Conservation (phyloP, 2,113 vertebrate species). For the Prunella himalayana region DNA sequence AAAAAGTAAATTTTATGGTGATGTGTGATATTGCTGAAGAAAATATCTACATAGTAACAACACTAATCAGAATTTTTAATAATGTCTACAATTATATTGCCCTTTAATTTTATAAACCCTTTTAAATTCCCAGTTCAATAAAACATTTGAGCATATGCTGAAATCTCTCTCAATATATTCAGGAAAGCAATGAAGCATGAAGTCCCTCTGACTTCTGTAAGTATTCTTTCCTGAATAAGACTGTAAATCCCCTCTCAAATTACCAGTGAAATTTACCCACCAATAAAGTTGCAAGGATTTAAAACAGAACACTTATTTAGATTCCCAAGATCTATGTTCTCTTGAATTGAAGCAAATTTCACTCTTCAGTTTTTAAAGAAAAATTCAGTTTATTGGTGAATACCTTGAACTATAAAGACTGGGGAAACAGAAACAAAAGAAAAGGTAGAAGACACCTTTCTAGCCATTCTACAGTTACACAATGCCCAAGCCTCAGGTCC, state of each 20-base stretch:
- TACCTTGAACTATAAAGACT: not conserved
- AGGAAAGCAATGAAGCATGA: not conserved
- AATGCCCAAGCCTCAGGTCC: not conserved
- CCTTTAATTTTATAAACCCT: slow-evolving; percentile 13
- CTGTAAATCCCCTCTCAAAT: not conserved
- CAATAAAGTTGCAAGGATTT: not conserved
- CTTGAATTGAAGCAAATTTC: not conserved
- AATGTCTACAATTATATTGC: not conserved
- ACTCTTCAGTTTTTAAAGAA: not conserved
- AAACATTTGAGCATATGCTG: not conserved
- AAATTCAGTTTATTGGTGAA: not conserved
- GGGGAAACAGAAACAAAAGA: no score
- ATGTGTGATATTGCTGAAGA: not conserved
- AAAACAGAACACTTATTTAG: not conserved
- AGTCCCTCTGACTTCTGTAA: not conserved
- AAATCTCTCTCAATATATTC: not conserved
- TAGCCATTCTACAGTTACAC: not conserved
- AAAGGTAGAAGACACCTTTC: not conserved
- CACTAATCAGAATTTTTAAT: not conserved
- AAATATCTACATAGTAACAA: not conserved
- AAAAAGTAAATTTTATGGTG: not conserved
- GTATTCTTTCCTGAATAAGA: not conserved
- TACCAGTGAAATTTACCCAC: not conserved
- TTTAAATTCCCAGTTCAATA: not conserved
- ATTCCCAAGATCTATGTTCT: not conserved